phyloP scores from a whole-genome alignment of 2,888 invertebrate species.

The Bibio marci region DNA sequence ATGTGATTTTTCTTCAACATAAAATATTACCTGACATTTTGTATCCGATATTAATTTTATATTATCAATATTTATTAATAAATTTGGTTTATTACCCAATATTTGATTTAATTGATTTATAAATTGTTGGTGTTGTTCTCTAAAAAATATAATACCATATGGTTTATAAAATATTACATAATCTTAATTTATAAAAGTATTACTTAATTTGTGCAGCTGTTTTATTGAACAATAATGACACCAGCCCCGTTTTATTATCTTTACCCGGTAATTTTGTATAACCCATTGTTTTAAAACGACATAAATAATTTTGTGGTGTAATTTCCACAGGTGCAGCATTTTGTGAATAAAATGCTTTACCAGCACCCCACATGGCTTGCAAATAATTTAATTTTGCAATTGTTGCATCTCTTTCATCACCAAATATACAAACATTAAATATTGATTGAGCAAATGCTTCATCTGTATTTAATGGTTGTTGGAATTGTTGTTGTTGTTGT shows the following conservation, averaged over 20 bases:
- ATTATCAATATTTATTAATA: slow-evolving; percentile 59
- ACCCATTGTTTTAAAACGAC: slow-evolving; percentile 87
- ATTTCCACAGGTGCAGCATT: slow-evolving; percentile 66
- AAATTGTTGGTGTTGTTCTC: slow-evolving; percentile 52
- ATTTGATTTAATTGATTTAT: slow-evolving; percentile 47
- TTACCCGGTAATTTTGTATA: slow-evolving; percentile 76
- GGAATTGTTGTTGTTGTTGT: slow-evolving; percentile 29
- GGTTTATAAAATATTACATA: slow-evolving; percentile 1
- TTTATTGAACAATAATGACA: slow-evolving; percentile 70
- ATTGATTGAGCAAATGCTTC: slow-evolving; percentile 59
- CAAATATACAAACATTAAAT: slow-evolving; percentile 67
- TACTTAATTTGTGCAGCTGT: slow-evolving; percentile 63
- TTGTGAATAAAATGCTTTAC: slow-evolving; percentile 62
- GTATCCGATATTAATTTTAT: slow-evolving; percentile 62
- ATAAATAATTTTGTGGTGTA: slow-evolving; percentile 77
- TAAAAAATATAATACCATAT: slow-evolving; percentile 18
- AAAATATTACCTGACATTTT: slow-evolving; percentile 60
- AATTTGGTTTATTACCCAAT: slow-evolving; percentile 71
- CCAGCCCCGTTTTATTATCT: slow-evolving; percentile 82
- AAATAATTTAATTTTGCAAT: slow-evolving; percentile 90
- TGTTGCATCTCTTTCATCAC: slow-evolving; percentile 87
- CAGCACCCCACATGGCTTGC: slow-evolving; percentile 43
- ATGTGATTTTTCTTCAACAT: slow-evolving; percentile 50
- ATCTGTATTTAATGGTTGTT: slow-evolving; percentile 39
- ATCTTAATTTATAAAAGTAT: slow-evolving; percentile 15